phyloP scores from a whole-genome alignment of 1,140 invertebrate genomes.

The Caenorhabditis briggsae region DNA sequence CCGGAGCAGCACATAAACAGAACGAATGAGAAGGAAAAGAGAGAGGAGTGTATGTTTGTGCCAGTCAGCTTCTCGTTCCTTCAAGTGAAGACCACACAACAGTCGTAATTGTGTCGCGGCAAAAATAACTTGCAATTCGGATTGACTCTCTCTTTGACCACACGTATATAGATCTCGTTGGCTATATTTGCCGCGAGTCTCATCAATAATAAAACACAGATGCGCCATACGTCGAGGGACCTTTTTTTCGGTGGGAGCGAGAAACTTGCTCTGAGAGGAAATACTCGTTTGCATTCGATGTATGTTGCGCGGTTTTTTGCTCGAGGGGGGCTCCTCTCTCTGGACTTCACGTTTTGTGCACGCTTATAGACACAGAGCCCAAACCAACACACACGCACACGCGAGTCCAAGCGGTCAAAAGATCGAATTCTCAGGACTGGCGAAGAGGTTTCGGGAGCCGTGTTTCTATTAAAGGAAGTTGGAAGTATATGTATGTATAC shows the following conservation, averaged over 20 bases:
- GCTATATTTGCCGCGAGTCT: not conserved
- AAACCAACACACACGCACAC: not conserved
- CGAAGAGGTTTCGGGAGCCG: not conserved
- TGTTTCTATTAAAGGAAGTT: constrained; percentile 21
- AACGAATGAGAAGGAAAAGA: not conserved
- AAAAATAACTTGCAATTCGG: constrained; percentile 35
- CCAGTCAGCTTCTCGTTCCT: constrained; percentile 18
- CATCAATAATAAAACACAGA: constrained; percentile 42
- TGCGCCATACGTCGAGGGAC: not conserved
- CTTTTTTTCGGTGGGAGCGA: no score
- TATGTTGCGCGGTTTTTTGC: constrained; percentile 45
- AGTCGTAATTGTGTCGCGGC: not conserved
- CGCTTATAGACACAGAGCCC: constrained; percentile 27
- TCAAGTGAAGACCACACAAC: constrained; percentile 39
- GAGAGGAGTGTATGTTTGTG: constrained; percentile 50
- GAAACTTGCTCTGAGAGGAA: not conserved
- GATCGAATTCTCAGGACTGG: constrained; percentile 20
- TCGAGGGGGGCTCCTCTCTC: not conserved
- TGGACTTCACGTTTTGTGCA: constrained; percentile 16
- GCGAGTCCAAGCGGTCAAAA: constrained; percentile 35
- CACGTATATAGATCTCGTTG: not conserved
- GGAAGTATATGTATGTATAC: constrained; percentile 27
- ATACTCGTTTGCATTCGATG: not conserved
- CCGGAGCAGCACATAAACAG: constrained; percentile 14
- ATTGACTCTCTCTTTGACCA: not conserved